These are phyloP conservation scores for Eupithecia dodoneata DNA, from an alignment of 2,888 invertebrate species.

Conservation along the genomic window DNA sequence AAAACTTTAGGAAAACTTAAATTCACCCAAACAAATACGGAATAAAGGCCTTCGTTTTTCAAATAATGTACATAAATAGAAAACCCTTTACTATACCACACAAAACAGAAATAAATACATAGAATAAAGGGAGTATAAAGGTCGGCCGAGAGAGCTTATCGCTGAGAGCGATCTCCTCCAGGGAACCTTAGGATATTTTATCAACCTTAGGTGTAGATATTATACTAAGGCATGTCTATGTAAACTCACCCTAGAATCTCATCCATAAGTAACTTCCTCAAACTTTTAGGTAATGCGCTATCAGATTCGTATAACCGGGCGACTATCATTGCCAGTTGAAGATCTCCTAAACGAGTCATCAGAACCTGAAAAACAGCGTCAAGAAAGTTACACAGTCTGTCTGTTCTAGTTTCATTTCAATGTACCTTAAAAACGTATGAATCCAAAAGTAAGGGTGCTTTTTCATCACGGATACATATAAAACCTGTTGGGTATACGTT, in stretches of 20 bases:
- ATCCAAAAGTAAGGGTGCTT: not conserved
- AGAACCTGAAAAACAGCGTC: constrained; percentile 85
- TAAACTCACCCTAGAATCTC: constrained; percentile 87
- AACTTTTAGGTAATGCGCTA: constrained; percentile 87
- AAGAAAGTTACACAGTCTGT: not conserved
- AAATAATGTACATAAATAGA: not conserved
- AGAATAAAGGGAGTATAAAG: too few relatives aligned
- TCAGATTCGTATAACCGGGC: constrained; percentile 95
- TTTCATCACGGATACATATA: too few relatives aligned
- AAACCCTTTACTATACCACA: too few relatives aligned
- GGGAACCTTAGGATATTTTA: too few relatives aligned
- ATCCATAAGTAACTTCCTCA: constrained; percentile 90
- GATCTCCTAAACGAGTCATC: constrained; percentile 95
- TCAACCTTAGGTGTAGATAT: not conserved
- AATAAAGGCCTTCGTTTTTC: not conserved
- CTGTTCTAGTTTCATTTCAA: not conserved
- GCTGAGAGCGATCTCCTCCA: too few relatives aligned
- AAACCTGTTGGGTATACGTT: too few relatives aligned
- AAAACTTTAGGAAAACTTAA: not conserved
- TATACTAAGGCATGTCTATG: not conserved
- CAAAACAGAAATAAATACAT: too few relatives aligned
- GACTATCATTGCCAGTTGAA: constrained; percentile 97
- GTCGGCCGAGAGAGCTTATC: too few relatives aligned
- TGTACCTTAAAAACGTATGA: too few relatives aligned
- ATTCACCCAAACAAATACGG: not conserved